Base-by-base conservation (phyloP, 37 sponge, comb jelly and placozoan genomes). In the Bolinopsis microptera region DNA sequence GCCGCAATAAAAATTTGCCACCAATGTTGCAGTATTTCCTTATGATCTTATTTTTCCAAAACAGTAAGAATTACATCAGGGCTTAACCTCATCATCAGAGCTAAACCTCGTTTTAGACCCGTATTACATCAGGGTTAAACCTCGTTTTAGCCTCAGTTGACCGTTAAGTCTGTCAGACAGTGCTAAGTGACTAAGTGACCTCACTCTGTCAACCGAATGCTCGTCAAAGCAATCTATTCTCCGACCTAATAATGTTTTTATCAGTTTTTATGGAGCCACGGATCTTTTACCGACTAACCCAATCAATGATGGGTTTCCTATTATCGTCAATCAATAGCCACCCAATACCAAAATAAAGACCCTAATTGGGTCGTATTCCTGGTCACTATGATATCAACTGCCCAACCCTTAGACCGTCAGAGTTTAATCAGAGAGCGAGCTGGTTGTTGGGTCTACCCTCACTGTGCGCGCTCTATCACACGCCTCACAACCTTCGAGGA, bases 281-380 rank as follows among this genome's bases (percentile, higher is more conserved):
- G 80, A 77, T 77, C 80, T 32, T 77, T 32, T 77, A 35, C 80
- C 80, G 80, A 77, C 80, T 70, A n/a, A 70, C 74, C 74, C 74
- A 70, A 70, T 70, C 74, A 70, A 48, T 48, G 61, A 48, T 48
- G 61, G 61, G 61, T 48, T 18, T 48, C 5, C 13, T 48, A 48
- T 13, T 48, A 13, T 48, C 61, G 61, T 48, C 61, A 48, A 48
- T 48, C 61, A 48, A 48, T 48, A 48, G 61, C 61, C 61, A 13
- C n/a, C n/a, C n/a, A n/a, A n/a, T n/a, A n/a, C n/a, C n/a, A n/a
- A n/a, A n/a, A n/a, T n/a, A n/a, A n/a, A n/a, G 61, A 48, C 13
- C 9, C 13, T 48, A 48, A 48, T 48, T 48, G 61, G 61, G 13
- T 48, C 61, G 9, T 18, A 48, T 5, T 18, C 13, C 13, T 18